Evolutionary conservation across 2,888 invertebrate genomes (phyloP), one percentile per base, ranked within the genome.

Genomic region (Liposcelis brunnea): DNA sequence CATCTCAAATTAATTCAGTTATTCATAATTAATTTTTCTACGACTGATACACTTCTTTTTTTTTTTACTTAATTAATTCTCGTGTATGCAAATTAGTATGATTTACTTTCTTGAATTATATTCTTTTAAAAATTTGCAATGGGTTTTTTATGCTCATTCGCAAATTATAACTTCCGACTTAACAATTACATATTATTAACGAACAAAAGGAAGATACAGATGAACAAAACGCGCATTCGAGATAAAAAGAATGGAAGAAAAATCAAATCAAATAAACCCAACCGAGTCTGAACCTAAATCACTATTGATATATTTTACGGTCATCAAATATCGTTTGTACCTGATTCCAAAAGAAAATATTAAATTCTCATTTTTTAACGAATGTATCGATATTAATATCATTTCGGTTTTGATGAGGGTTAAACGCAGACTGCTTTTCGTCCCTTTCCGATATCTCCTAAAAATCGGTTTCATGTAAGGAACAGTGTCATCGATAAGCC

Each of bases 231-330:
- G n/a, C n/a, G n/a, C n/a, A n/a, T n/a, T n/a, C n/a, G 6, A 19
- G 19, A 19, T 6, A 12, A 19, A 40, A 18, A 18, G 10, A 40
- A 40, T 19, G 19, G 3, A 6, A 40, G 5, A 40, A 19, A 18
- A 40, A n/a, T 7, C 5, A 21, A 40, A 16, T 14, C 40, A 40
- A 19, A 35, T 15, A 16, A 16, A 40, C 12, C 40, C 40, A 14
- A 6, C 40, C 7, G 19, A 16, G 21, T 5, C 11, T 14, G 7
- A 40, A 40, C 16, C 15, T 19, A 18, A 40, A 40, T 19, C 40
- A 40, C 40, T 21, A 40, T 40, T 40, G 40, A 40, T 40, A 40
- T 40, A 26, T 40, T 40, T 40, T 21, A 40, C 40, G 40, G 18
- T n/a, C 40, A n/a, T 40, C 40, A 19, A 19, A 40, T 21, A 16